These are phyloP conservation scores for Agriopis marginaria DNA, from an alignment of 2,888 invertebrate species.

Conservation along the genomic window DNA sequence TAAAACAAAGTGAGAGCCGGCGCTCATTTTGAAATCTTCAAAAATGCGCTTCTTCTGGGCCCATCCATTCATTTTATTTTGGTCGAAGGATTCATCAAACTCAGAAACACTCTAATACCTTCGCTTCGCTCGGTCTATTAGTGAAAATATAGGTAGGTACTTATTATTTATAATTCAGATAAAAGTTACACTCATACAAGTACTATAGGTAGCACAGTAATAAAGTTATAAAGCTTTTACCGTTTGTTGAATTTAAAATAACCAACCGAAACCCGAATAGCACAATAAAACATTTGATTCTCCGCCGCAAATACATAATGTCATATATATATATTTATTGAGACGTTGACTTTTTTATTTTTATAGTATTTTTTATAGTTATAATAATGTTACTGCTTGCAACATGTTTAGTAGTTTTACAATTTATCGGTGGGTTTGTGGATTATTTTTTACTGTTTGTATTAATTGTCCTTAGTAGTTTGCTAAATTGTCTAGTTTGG, in stretches of 20 bases:
- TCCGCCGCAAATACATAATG: constrained; percentile 10
- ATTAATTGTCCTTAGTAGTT: not conserved
- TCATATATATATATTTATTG: constrained; percentile 2
- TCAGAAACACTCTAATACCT: too few species aligned
- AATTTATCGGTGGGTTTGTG: constrained; percentile 25
- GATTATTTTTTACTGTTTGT: constrained; percentile 34
- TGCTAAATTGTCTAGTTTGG: not conserved
- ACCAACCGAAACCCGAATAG: not conserved
- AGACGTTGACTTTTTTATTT: not conserved
- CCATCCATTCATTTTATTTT: too few species aligned
- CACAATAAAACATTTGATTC: constrained; percentile 3
- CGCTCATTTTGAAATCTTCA: too few species aligned
- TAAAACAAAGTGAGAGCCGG: too few species aligned
- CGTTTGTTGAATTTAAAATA: constrained; percentile 4
- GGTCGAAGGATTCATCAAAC: too few species aligned
- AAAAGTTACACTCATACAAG: too few species aligned
- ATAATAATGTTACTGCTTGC: constrained; percentile 25
- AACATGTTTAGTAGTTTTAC: constrained; percentile 17
- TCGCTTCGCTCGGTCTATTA: too few species aligned
- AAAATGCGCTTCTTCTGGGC: too few species aligned
- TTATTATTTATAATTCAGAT: too few species aligned
- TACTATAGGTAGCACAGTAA: not conserved
- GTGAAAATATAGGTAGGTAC: too few species aligned
- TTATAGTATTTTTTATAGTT: not conserved
- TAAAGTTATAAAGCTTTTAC: constrained; percentile 8